Conservation (phyloP, 92 coral and sea anemone genomes). For the Diadumene lineata region DNA sequence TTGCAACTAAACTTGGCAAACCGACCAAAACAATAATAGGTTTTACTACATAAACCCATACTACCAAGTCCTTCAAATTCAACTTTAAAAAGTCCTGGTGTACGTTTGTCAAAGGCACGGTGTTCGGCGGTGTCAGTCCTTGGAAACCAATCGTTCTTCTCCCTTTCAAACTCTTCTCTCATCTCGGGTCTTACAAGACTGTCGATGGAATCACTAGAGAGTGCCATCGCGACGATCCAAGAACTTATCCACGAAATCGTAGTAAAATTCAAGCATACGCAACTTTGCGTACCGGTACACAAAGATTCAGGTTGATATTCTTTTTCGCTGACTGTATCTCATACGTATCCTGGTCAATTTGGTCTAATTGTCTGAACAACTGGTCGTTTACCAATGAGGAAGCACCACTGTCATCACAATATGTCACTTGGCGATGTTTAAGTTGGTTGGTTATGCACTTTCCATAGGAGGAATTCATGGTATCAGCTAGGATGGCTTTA, state of each 20-base stretch:
- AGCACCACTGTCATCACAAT: slow-evolving; percentile 3
- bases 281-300: slow-evolving; percentile 41
- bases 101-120: slow-evolving; percentile 26
- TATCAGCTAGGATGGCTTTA: slow-evolving; percentile 39
- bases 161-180: slow-evolving; percentile 22
- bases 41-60: slow-evolving; percentile 16
- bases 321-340: slow-evolving; percentile 39
- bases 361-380: slow-evolving; percentile 25
- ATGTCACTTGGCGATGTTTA: slow-evolving; percentile 34
- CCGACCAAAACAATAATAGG: slow-evolving; percentile 42
- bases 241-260: slow-evolving; percentile 1
- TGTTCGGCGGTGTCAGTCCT: slow-evolving; percentile 38
- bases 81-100: slow-evolving; percentile 44
- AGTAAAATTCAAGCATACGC: slow-evolving; percentile 43
- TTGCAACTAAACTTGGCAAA: slow-evolving; percentile 46
- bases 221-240: slow-evolving; percentile 15
- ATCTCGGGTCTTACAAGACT: slow-evolving; percentile 21
- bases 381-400: slow-evolving; percentile 22
- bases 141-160: slow-evolving; percentile 46
- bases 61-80: slow-evolving; percentile 43
- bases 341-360: slow-evolving; percentile 32
- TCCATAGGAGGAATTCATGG: slow-evolving; percentile 19
- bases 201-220: slow-evolving; percentile 12
- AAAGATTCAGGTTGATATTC: background rate
- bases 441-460: slow-evolving; percentile 30